Conservation (phyloP, 35 echinoderm and acorn worm species). For the Apostichopus parvimensis region DNA sequence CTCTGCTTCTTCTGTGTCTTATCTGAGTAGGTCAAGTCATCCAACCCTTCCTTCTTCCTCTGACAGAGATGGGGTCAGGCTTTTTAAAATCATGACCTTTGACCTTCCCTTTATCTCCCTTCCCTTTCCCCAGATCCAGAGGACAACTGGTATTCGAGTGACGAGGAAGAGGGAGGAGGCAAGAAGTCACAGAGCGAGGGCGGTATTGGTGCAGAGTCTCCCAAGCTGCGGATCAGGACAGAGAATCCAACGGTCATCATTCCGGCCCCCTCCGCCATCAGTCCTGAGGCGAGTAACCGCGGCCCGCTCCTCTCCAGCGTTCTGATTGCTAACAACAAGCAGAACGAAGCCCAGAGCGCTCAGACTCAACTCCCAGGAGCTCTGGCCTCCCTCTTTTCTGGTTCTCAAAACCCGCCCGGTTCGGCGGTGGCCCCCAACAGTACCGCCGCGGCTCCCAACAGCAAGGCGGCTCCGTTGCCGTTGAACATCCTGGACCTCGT, state of each 20-base stretch:
- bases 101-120: neutral
- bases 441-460: neutral
- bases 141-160: conserved; percentile 94
- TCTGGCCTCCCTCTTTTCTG: conserved; percentile 7
- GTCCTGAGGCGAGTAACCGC: conserved; percentile 30
- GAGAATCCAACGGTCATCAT: neutral
- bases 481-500: conserved; percentile 72
- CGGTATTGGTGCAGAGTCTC: neutral
- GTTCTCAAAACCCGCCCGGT: neutral
- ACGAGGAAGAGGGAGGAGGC: conserved; percentile 66
- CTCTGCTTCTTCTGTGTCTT: no score
- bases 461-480: conserved; percentile 17
- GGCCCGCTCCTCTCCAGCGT: conserved; percentile 46
- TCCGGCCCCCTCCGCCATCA: conserved; percentile 10
- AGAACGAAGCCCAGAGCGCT: conserved; percentile 5
- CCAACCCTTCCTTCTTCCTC: no score
- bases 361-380: conserved; percentile 31
- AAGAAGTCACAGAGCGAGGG: neutral
- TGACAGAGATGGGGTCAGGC: no score
- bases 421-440: neutral
- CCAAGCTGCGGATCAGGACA: conserved; percentile 10
- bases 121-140: conserved; percentile 62
- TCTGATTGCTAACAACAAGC: conserved; percentile 32
- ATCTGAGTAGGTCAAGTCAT: no score
- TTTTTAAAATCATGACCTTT: neutral